Conservation (phyloP, 2,797 vertebrate genomes). For the Agapornis canus region DNA sequence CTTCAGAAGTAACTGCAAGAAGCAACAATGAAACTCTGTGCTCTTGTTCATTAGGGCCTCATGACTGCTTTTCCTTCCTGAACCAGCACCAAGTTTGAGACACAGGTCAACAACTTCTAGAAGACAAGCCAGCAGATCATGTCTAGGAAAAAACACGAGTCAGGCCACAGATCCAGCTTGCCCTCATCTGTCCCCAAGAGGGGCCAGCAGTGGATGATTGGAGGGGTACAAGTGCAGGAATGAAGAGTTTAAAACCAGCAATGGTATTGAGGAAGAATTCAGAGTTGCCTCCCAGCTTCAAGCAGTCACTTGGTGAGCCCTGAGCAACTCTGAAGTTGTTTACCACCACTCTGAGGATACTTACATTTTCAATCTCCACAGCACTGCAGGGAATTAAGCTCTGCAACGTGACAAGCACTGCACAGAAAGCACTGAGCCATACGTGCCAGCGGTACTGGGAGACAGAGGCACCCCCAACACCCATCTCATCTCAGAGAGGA, state of each 20-base stretch:
- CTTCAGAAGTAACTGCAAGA: neutral
- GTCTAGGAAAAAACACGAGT: neutral
- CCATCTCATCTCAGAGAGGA: neutral
- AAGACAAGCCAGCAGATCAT: neutral
- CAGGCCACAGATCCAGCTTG: neutral
- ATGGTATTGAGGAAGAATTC: neutral
- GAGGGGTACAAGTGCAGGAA: neutral
- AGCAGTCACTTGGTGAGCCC: neutral
- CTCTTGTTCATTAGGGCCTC: neutral
- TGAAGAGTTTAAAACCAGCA: neutral
- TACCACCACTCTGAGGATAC: neutral
- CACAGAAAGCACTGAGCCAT: neutral
- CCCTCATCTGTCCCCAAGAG: neutral
- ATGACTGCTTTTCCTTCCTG: neutral
- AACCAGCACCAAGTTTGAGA: neutral
- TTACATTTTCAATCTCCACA: neutral
- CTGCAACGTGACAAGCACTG: fast-evolving
- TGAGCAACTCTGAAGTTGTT: neutral
- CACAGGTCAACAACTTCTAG: neutral
- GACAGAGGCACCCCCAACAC: neutral
- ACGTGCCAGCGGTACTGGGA: neutral
- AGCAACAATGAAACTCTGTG: neutral
- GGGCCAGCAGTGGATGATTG: neutral
- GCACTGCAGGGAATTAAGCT: neutral
- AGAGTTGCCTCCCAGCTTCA: neutral